Evolutionary conservation across 2,888 invertebrate species (phyloP).

Genomic region (Leptogaster cylindrica): DNA sequence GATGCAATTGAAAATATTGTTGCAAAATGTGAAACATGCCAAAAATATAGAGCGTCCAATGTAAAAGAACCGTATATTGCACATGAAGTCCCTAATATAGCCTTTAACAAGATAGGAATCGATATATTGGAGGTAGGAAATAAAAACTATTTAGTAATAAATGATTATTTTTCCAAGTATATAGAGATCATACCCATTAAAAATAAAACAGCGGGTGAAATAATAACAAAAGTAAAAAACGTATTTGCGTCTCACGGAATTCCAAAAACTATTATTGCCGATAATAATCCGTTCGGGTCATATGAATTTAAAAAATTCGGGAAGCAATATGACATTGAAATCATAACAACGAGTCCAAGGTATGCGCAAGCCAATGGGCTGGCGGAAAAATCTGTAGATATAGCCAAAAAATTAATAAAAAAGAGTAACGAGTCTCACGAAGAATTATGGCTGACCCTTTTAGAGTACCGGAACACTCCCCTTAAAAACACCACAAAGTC

Average conservation of each 20-base stretch:
- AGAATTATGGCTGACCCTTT: too few species aligned
- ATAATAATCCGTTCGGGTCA: slow-evolving; percentile 50
- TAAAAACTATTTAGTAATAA: slow-evolving; percentile 47
- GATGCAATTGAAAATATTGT: too few species aligned
- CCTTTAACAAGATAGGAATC: slow-evolving; percentile 48
- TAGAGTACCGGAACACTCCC: too few species aligned
- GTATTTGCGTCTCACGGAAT: slow-evolving; percentile 45
- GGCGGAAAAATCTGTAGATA: slow-evolving; percentile 15
- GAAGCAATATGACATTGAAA: slow-evolving; percentile 47
- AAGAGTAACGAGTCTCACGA: too few species aligned
- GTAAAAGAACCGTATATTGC: slow-evolving; percentile 7
- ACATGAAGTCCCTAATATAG: slow-evolving; percentile 22
- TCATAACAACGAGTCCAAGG: slow-evolving; percentile 47
- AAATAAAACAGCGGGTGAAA: background rate
- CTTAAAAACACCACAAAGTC: too few species aligned
- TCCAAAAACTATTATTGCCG: slow-evolving; percentile 46
- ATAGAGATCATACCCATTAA: slow-evolving; percentile 41
- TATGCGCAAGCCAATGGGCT: slow-evolving; percentile 5
- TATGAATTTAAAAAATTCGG: slow-evolving; percentile 49
- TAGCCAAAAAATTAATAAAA: background rate
- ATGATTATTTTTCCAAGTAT: slow-evolving; percentile 48
- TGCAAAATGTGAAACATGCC: slow-evolving; percentile 40
- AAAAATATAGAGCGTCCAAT: slow-evolving; percentile 26
- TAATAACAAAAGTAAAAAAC: background rate
- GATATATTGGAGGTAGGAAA: slow-evolving; percentile 48